Base-by-base conservation (phyloP, 2,797 vertebrate species). In the Heliangelus exortis region DNA sequence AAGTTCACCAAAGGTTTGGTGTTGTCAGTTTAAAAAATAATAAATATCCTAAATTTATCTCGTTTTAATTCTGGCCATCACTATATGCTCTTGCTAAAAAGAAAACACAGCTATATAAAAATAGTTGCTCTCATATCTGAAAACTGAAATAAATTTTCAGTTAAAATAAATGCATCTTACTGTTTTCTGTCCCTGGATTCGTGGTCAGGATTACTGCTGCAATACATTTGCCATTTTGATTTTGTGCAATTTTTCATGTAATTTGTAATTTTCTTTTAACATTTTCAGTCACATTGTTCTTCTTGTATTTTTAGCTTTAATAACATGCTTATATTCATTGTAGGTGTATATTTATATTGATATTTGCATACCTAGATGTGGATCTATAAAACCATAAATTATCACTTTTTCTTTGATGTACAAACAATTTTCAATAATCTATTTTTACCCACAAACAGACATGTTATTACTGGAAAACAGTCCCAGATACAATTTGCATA, bases 1-100 rank as follows among this genome's bases (percentile, higher is more conserved):
- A 92, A 89, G 62, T 91, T 93, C 79, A 80, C 6, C 51, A 84
- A 67, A 85, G 43, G 48, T 89, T 92, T 92, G 47, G 39, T 51
- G 22, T 65, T 84, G 33, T 88, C 67, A 86, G 28, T 85, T 67
- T 19, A 79, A 33, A 91, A 92, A 79, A 59, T 6, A 83, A 94
- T 53, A 91, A 69, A 86, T 89, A 45, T 26, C 59, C 31, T 78
- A 90, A 84, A 90, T 45, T 36, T 15, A 48, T 58, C 7, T 76
- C 11, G 28, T 62, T 87, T 92, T 65, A 72, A 45, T 69, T 91
- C 83, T 57, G 75, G 36, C 5, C 17, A 14, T 53, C 68, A 45
- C 21, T 83, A 95, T 82, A 15, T 41, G 72, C 74, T 66, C 19
- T 51, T 71, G 81, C 29, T 51, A 9, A 66, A 94, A 78, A 87